Evolutionary conservation across 2,113 vertebrate species (phyloP), one percentile per base, ranked within the genome.

Genomic region (Clupea harengus): DNA sequence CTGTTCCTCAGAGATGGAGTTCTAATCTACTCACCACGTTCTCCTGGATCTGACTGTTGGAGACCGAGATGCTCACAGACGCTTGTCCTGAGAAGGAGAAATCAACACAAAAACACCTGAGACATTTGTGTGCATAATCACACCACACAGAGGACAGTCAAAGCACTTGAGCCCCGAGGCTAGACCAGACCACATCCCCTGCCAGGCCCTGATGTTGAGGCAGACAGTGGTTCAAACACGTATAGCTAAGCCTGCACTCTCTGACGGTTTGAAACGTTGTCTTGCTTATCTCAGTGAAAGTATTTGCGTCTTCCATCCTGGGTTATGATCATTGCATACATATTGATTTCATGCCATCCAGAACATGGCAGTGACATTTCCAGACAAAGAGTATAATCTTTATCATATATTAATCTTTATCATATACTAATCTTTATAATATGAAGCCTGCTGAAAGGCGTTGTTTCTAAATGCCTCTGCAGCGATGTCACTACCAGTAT

Each of bases 21-120:
- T 46, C 46, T 11, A 45, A 32, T 39, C 25, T 25, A 85, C 96
- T 91, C 89, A 98, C 97, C 96, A 97, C 96, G 15, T 98, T 97
- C 91, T 98, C 97, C 84, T 96, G 95, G 83, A 97, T 97, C 92
- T 97, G 95, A 90, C 97, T 97, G 93, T 97, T 98, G 85, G 96
- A 97, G 75, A 98, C 96, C 0, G 97, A 98, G 91, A 98, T 97
- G 88, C 95, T 97, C 88, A 98, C 89, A 4, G 97, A 98, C 0
- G 96, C 97, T 91, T 97, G 96, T 88, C 97, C 97, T 98, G 86
- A 15, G 28, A 10, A 15, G 39, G 28, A 78, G 2, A 78, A 32
- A 78, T 67, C n/a, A 28, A 78, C 17, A 39, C 13, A 78, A 4
- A 78, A 18, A 78, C 72, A 17, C 28, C 20, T 64, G 18, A 64